A percentile compares a stretch with the other conserved stretches of the same genome.
phyloP scores from a whole-genome alignment of 2,888 invertebrate species.

The Chalcis sispes region DNA sequence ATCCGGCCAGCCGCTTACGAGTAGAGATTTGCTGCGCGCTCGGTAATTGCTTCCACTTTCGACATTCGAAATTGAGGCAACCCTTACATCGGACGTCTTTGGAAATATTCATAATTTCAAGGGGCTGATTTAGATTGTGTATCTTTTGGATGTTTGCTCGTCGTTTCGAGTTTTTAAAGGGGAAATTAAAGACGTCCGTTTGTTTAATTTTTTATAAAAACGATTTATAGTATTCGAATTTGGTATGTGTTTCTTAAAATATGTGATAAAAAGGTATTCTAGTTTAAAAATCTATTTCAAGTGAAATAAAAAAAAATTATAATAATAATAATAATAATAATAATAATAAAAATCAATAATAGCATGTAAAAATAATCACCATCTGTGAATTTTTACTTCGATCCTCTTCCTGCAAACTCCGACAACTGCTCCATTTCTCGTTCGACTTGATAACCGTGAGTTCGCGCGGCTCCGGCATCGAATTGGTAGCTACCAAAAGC shows the following conservation, averaged over 20 bases:
- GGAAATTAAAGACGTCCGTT: neutral
- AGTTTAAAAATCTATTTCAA: neutral
- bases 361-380: slow-evolving; percentile 40
- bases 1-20: slow-evolving; percentile 59
- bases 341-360: no score
- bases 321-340: neutral
- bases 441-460: slow-evolving; percentile 51
- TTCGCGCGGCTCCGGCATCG: slow-evolving; percentile 27
- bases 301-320: neutral
- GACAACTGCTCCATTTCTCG: slow-evolving; percentile 70
- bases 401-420: slow-evolving; percentile 66
- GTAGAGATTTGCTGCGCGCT: slow-evolving; percentile 61
- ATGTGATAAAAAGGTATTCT: no score
- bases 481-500: slow-evolving; percentile 42
- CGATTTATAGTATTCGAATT: no score
- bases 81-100: slow-evolving; percentile 53
- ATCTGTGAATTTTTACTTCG: slow-evolving; percentile 16
- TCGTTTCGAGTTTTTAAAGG: neutral
- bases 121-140: neutral
- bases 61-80: slow-evolving; percentile 62
- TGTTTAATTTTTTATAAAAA: neutral
- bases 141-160: neutral
- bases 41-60: slow-evolving; percentile 62
- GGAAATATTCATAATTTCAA: slow-evolving; percentile 47
- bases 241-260: no score